These are phyloP conservation scores for Tipula vernalis DNA, from an alignment of 2,888 invertebrate genomes.

Conservation along the genomic window DNA sequence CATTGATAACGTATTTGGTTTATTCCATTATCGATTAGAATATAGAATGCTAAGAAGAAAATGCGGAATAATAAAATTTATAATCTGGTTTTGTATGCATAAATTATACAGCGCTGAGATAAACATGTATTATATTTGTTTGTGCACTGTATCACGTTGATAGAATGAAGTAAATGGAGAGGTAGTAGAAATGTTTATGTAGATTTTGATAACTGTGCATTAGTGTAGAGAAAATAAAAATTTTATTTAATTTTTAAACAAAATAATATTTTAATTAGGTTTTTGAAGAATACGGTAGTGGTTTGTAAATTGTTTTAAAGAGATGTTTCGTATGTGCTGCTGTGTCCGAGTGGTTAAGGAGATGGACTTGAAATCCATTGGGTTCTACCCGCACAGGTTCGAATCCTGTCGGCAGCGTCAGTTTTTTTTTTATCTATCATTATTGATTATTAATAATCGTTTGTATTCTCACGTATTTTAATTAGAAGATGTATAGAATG, in stretches of 20 bases:
- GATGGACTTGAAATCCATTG: slow-evolving; percentile 12
- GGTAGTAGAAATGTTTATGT: background rate
- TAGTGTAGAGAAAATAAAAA: background rate
- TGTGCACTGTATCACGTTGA: background rate
- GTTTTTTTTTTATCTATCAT: background rate
- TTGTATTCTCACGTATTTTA: no score
- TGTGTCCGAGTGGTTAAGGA: slow-evolving; percentile 12
- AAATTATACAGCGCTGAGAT: background rate
- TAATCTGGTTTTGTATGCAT: background rate
- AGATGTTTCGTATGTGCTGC: background rate
- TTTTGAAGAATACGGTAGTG: background rate
- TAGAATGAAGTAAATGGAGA: background rate
- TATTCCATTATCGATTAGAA: background rate
- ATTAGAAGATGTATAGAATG: no score
- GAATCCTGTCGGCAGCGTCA: slow-evolving; percentile 11
- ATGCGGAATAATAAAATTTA: background rate
- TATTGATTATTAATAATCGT: no score
- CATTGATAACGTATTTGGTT: background rate
- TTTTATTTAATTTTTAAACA: background rate
- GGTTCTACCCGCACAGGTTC: slow-evolving; percentile 12
- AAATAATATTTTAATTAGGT: background rate
- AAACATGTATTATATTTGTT: background rate
- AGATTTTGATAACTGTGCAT: background rate
- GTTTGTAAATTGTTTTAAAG: background rate
- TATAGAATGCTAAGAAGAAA: background rate